These are phyloP conservation scores for Achatina immaculata DNA, from an alignment of 1,140 invertebrate genomes.

Conservation along the genomic window DNA sequence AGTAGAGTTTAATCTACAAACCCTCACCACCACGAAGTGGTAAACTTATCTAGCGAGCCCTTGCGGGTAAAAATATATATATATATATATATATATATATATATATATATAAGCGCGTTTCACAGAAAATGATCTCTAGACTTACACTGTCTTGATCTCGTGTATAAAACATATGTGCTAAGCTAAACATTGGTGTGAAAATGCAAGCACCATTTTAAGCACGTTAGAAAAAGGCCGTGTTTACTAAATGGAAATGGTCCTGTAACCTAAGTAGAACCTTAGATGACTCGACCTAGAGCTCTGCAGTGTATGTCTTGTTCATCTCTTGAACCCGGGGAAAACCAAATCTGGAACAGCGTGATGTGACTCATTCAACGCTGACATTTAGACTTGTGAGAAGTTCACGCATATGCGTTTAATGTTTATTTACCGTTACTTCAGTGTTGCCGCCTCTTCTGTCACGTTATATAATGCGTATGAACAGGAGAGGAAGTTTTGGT, in stretches of 20 bases:
- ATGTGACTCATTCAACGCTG: neutral
- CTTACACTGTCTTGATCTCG: too few species aligned
- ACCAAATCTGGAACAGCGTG: neutral
- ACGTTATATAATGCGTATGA: neutral
- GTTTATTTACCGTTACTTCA: slow-evolving; percentile 20
- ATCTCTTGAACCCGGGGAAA: neutral
- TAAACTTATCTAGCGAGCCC: too few species aligned
- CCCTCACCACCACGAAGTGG: too few species aligned
- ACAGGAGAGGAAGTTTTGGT: slow-evolving; percentile 1
- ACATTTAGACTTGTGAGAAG: neutral
- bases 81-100: slow-evolving; percentile 5
- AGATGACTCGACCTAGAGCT: too few species aligned
- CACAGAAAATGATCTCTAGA: too few species aligned
- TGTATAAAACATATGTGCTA: neutral
- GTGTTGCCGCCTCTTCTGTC: neutral
- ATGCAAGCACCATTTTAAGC: neutral
- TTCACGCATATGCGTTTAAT: neutral
- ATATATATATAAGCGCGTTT: too few species aligned
- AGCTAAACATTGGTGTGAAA: neutral
- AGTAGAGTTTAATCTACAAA: too few species aligned
- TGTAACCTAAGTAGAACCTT: too few species aligned
- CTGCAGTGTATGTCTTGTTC: neutral
- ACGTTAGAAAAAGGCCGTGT: too few species aligned
- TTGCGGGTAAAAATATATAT: too few species aligned
- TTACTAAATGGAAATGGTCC: too few species aligned